phyloP scores from a whole-genome alignment of 1,140 invertebrate species.

The Drosophila nikananu region DNA sequence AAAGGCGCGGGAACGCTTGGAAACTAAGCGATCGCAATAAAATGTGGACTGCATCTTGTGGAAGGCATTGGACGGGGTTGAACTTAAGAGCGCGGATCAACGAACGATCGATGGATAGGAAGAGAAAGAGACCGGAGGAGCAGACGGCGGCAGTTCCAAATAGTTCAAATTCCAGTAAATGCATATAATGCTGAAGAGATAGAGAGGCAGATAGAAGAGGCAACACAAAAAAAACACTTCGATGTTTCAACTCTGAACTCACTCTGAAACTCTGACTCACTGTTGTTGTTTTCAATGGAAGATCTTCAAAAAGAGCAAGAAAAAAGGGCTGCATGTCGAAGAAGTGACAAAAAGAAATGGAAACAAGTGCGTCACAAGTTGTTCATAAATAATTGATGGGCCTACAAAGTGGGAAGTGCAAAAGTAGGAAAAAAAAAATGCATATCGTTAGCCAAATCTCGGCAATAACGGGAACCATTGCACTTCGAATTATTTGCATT shows the following conservation, averaged over 20 bases:
- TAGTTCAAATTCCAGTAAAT: constrained; percentile 46
- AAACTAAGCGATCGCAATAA: constrained; percentile 28
- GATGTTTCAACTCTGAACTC: background rate
- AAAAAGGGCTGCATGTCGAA: constrained; percentile 1
- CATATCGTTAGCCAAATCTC: constrained; percentile 5
- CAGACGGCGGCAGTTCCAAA: constrained; percentile 15
- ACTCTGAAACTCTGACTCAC: constrained; percentile 7
- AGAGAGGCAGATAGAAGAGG: background rate
- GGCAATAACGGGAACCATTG: constrained; percentile 29
- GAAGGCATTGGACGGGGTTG: background rate
- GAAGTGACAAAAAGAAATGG: constrained; percentile 6
- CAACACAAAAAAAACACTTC: constrained; percentile 5
- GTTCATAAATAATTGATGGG: constrained; percentile 45
- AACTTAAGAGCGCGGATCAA: constrained; percentile 31
- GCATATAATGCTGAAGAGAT: constrained; percentile 14
- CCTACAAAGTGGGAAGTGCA: background rate
- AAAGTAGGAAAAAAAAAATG: constrained; percentile 9
- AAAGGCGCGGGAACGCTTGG: constrained; percentile 72
- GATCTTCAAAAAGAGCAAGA: constrained; percentile 1
- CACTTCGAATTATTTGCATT: background rate
- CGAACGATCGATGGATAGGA: constrained; percentile 12
- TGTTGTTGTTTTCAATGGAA: background rate
- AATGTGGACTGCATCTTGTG: constrained; percentile 29
- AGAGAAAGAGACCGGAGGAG: constrained; percentile 3
- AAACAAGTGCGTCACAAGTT: constrained; percentile 48